phyloP scores from a whole-genome alignment of 2,797 vertebrate genomes.

The Characodon lateralis region DNA sequence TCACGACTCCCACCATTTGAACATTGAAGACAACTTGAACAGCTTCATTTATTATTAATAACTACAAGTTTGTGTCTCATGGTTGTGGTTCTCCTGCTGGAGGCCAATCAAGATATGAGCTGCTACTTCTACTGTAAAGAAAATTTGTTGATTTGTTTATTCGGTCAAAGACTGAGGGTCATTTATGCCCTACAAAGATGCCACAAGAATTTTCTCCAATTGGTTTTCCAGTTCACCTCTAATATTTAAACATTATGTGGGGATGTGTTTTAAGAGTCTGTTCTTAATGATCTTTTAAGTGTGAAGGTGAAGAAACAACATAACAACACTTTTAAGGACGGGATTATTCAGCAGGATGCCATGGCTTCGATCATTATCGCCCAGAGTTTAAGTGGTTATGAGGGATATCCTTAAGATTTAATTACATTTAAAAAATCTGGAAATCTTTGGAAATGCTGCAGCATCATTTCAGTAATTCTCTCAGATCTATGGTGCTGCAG shows the following conservation, averaged over 20 bases:
- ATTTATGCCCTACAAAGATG: not conserved
- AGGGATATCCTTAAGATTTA: constrained; percentile 47
- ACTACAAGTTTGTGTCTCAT: constrained; percentile 29
- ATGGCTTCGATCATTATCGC: constrained; percentile 19
- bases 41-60: constrained; percentile 47
- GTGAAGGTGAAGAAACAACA: constrained; percentile 12
- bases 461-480: constrained; percentile 51
- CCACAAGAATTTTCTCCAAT: constrained; percentile 2
- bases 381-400: constrained; percentile 21
- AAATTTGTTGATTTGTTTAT: constrained; percentile 14
- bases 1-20: constrained; percentile 20
- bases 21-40: constrained; percentile 38
- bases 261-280: constrained; percentile 5
- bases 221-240: constrained; percentile 16
- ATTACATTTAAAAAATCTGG: constrained; percentile 35
- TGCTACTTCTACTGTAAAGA: constrained; percentile 13
- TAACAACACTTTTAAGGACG: constrained; percentile 26
- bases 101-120: constrained; percentile 32
- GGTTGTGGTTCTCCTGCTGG: constrained; percentile 30
- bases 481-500: constrained; percentile 53
- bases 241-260: constrained; percentile 5
- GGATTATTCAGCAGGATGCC: constrained; percentile 16
- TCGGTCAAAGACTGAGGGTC: constrained; percentile 7
- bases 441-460: constrained; percentile 20
- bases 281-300: constrained; percentile 27